Conservation (phyloP, 2,113 vertebrate species). For the Limnothrissa miodon region DNA sequence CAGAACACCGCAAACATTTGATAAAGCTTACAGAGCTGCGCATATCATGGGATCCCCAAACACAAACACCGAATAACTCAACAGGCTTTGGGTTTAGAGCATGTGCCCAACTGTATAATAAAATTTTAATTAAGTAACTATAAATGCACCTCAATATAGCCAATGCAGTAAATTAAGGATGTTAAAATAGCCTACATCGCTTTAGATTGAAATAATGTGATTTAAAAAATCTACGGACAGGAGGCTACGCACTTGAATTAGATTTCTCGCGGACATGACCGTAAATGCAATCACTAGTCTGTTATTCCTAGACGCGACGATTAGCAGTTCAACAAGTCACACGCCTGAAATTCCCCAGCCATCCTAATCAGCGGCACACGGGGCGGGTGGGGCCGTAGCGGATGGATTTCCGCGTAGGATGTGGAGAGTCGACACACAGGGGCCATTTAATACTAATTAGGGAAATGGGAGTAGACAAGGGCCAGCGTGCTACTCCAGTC, state of each 20-base stretch:
- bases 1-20: slow-evolving; percentile 64
- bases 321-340: slow-evolving; percentile 24
- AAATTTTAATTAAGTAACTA: no score
- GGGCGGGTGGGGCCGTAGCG: slow-evolving; percentile 27
- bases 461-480: slow-evolving; percentile 80
- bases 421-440: slow-evolving; percentile 53
- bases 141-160: not conserved
- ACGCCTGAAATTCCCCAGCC: slow-evolving; percentile 38
- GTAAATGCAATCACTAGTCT: slow-evolving; percentile 16
- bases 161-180: not conserved
- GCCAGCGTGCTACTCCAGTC: slow-evolving; percentile 82
- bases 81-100: not conserved
- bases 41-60: not conserved
- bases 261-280: not conserved
- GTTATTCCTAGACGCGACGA: slow-evolving; percentile 13
- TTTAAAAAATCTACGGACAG: not conserved
- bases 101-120: not conserved
- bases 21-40: slow-evolving; percentile 27
- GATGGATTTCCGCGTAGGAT: slow-evolving; percentile 51
- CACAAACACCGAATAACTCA: not conserved
- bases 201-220: not conserved
- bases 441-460: slow-evolving; percentile 63
- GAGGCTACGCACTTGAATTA: not conserved
- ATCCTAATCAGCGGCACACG: slow-evolving; percentile 10
- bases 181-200: not conserved